Percentiles rank a stretch among this genome's conserved stretches.
These are phyloP conservation scores for Biston betularia DNA, from an alignment of 2,888 invertebrate species.

Conservation along the genomic window DNA sequence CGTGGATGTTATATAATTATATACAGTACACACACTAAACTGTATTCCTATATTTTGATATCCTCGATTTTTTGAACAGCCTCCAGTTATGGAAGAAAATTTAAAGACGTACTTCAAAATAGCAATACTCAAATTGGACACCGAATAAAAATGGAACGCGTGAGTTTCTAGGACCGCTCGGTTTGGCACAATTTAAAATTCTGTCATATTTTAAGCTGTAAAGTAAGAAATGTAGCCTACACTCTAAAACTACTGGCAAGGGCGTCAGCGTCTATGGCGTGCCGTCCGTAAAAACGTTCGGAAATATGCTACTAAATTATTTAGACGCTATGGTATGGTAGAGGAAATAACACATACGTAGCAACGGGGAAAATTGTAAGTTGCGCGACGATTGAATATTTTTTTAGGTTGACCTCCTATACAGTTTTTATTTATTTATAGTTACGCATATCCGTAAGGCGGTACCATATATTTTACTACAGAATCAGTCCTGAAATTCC, in stretches of 20 bases:
- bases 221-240: neutral
- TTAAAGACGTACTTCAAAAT: neutral
- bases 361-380: constrained; percentile 1
- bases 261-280: neutral
- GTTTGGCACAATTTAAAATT: constrained; percentile 5
- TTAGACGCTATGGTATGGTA: constrained; percentile 9
- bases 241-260: constrained; percentile 1
- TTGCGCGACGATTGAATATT: neutral
- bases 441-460: no score
- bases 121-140: neutral
- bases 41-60: no score
- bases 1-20: no score
- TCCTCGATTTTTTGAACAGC: no score
- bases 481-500: no score
- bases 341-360: constrained; percentile 11
- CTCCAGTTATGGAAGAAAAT: no score
- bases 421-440: no score
- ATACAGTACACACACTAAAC: no score
- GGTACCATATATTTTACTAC: no score
- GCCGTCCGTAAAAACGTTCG: constrained; percentile 11
- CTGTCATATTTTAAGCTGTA: neutral
- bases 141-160: neutral
- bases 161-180: neutral
- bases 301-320: constrained; percentile 23
- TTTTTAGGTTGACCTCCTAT: no score